These are phyloP conservation scores for Stegana nigrithorax DNA, from an alignment of 2,888 invertebrate species.

Conservation along the genomic window DNA sequence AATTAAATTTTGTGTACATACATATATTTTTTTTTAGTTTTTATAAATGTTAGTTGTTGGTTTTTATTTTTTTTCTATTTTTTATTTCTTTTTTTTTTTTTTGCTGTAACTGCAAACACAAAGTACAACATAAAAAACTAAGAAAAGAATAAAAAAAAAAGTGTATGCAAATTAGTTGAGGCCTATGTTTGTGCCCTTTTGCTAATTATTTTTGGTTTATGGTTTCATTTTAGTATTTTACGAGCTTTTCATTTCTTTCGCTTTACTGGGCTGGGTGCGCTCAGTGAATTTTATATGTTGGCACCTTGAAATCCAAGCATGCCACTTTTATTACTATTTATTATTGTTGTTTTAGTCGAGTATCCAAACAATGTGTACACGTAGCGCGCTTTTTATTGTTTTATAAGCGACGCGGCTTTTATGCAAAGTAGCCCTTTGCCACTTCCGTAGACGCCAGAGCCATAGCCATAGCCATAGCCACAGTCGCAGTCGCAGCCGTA, in stretches of 20 bases:
- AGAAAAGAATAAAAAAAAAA: neutral
- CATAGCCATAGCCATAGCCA: too few relatives aligned
- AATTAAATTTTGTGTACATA: too few relatives aligned
- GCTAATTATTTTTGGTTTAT: neutral
- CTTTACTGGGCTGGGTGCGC: too few relatives aligned
- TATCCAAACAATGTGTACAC: too few relatives aligned
- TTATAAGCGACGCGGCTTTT: neutral
- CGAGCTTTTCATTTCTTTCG: too few relatives aligned
- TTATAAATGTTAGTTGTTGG: too few relatives aligned
- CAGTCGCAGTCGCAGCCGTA: too few relatives aligned
- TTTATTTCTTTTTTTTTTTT: neutral
- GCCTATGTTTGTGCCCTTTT: neutral
- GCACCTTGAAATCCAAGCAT: slow-evolving; percentile 12
- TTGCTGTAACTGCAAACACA: neutral
- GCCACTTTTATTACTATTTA: neutral
- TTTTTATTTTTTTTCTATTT: too few relatives aligned
- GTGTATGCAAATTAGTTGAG: slow-evolving; percentile 6
- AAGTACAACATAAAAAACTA: neutral
- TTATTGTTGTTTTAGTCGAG: neutral
- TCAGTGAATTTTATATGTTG: slow-evolving; percentile 2
- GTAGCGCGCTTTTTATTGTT: slow-evolving; percentile 1
- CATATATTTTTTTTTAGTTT: slow-evolving; percentile 2
- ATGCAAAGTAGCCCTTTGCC: slow-evolving; percentile 17
- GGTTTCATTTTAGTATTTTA: neutral
- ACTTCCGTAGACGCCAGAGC: too few relatives aligned